Base-by-base conservation (phyloP, 1,140 invertebrate genomes). In the Zophobas morio region DNA sequence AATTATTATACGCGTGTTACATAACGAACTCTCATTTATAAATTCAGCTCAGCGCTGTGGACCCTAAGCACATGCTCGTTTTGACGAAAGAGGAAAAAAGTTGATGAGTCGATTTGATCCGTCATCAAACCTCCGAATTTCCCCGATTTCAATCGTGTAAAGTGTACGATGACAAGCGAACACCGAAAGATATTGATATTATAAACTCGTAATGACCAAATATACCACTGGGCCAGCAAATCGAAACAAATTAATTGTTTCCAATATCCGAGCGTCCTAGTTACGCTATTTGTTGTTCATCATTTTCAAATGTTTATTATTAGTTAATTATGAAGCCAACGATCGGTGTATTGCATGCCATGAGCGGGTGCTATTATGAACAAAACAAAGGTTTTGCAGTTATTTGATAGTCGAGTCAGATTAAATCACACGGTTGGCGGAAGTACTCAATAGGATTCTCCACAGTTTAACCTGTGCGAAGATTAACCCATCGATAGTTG, bases 261-360 rank as follows among this genome's bases (percentile, higher is more conserved):
- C 56, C 56, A 60, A 60, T 39, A 60, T 60, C 56, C 56, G 56
- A 60, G 1, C 36, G 37, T 6, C 36, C 32, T 60, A 36, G 56
- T 60, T 60, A 36, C 36, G 56, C 56, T 37, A 60, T 60, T 60
- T 60, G 56, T 60, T 60, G 56, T 60, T 60, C 56, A 60, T 60
- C 56, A 39, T 60, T 60, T 60, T 60, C 56, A 60, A 60, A 60
- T 60, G 56, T 60, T 60, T 60, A 60, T 60, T 60, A 60, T 60
- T 60, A 60, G 56, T 60, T 60, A 60, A 60, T 60, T 60, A 60
- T 60, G 35, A 36, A 60, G 56, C 36, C 20, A 20, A 20, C 20
- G 20, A 20, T 20, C 20, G 20, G 20, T 20, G 20, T 20, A 46
- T 46, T 46, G 42, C 42, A 46, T 3, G 3, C 3, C 3, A 46